These are phyloP conservation scores for Diorhabda sublineata DNA, from an alignment of 1,140 invertebrate species.

Conservation along the genomic window DNA sequence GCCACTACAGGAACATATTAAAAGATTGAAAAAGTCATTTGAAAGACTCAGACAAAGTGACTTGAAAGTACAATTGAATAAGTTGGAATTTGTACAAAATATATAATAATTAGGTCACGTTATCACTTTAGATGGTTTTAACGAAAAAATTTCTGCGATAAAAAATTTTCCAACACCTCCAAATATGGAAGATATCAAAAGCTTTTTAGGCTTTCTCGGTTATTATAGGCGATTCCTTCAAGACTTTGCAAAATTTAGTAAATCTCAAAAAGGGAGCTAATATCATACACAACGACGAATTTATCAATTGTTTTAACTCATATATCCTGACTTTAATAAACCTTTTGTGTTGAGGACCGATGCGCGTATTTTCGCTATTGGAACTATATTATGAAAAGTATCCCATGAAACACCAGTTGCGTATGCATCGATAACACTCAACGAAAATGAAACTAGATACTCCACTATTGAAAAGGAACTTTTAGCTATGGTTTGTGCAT, in stretches of 20 bases:
- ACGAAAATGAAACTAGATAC: slow-evolving; percentile 32
- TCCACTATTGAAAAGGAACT: slow-evolving; percentile 36
- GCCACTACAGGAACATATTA: slow-evolving; percentile 24
- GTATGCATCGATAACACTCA: slow-evolving; percentile 26
- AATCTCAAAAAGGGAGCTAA: slow-evolving; percentile 19
- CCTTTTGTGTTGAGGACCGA: slow-evolving; percentile 43
- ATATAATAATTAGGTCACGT: neutral
- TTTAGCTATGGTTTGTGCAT: slow-evolving; percentile 41
- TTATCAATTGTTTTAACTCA: slow-evolving; percentile 33
- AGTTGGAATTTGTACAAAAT: neutral
- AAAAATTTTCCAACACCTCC: neutral
- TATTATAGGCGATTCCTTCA: too few relatives aligned
- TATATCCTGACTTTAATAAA: slow-evolving; percentile 43
- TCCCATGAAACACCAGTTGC: slow-evolving; percentile 3
- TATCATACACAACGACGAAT: slow-evolving; percentile 21
- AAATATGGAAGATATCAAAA: too few relatives aligned
- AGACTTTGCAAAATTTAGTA: too few relatives aligned
- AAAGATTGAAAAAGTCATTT: slow-evolving; percentile 14
- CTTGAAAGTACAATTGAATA: slow-evolving; percentile 7
- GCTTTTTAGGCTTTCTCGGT: too few relatives aligned
- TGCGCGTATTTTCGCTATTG: slow-evolving; percentile 31
- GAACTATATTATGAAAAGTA: slow-evolving; percentile 20
- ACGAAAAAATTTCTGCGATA: neutral
- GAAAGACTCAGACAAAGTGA: slow-evolving; percentile 13
- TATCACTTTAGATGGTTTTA: neutral